Base-by-base conservation (phyloP, 2,113 vertebrate species). In the Sisor rabdophorus region DNA sequence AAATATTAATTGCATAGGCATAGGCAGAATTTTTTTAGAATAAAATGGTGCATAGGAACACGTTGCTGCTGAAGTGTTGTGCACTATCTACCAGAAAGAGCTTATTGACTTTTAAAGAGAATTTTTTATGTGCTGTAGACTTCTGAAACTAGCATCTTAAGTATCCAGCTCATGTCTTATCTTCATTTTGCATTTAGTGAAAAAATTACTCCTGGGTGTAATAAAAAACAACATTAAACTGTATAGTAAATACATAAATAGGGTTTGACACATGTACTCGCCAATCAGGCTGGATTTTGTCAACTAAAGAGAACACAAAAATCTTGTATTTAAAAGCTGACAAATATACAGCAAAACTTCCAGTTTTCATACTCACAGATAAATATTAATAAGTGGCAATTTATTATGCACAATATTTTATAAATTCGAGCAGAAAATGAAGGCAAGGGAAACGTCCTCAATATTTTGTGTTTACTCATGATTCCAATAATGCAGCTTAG, bases 21-120 rank as follows among this genome's bases (percentile, higher is more conserved):
- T 81, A 83, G 76, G 64, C 61, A 78, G 55, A 74, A 61, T 63
- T 67, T 60, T 83, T 84, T 79, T 82, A 78, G 79, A 81, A 83
- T 81, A 73, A 83, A 85, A 80, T 77, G 81, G 81, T 76, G 80
- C 82, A 86, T 84, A 79, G 71, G 86, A 83, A 88, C 80, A 81
- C 44, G 83, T 88, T 85, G 81, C 84, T 60, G 72, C 74, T 80
- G 58, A 77, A 81, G 80, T 74, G 50, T 78, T 87, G 88, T 75
- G 48, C 50, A 65, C 81, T 81, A 81, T 82, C 85, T 80, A 73
- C 82, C 83, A 79, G 80, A 81, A 75, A 86, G 82, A 84, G 82
- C 52, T 82, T 90, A 89, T 88, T 85, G 87, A 87, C 89, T 89
- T 86, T 68, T 79, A 71, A 85, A 83, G 77, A 83, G 26, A 70